Base-by-base conservation (phyloP, 1,140 invertebrate species). In the Pinna nobilis region DNA sequence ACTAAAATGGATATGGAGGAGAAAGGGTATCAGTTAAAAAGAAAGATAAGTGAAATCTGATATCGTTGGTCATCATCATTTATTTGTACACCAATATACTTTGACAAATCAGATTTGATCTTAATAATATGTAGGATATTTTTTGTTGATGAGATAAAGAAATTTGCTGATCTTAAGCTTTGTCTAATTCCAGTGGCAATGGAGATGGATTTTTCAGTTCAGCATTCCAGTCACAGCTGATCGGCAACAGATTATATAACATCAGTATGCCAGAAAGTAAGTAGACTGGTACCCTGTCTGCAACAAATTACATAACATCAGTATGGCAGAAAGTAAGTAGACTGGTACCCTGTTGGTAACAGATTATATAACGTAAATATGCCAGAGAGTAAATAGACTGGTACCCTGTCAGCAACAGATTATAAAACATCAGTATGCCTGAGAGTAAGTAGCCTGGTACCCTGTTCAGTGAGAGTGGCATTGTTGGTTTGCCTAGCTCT, bases 201-300 rank as follows among this genome's bases (percentile, higher is more conserved):
- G 97, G 97, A 13, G 97, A 99, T 91, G 97, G 97, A 9, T 98
- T 98, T 90, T 98, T 96, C 85, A 98, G 96, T 83, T 98, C 97
- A 1, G 96, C 95, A 28, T 99, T 98, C 90, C 97, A 99, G 89
- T 97, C 97, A 0, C 93, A 95, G 60, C 88, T 99, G 3, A 92
- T 95, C 87, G 97, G 97, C n/a, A 99, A 99, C 91, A 96, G 95
- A 49, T 90, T 99, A n/a, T 94, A 97, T 85, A 98, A 98, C 90
- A 95, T 96, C 13, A 96, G 93, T 76, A 97, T 98, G 93, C 97
- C 97, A 13, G 91, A 93, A 44, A 89, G 91, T 92, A 84, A 84
- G 83, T 80, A 53, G 61, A 13, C 33, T 37, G 13, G 44, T 30
- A 18, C 41, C 50, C 30, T 15, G 25, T 67, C 6, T 53, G 13